Conservation (phyloP, 2,113 vertebrate species). For the Oncorhynchus gorbuscha region DNA sequence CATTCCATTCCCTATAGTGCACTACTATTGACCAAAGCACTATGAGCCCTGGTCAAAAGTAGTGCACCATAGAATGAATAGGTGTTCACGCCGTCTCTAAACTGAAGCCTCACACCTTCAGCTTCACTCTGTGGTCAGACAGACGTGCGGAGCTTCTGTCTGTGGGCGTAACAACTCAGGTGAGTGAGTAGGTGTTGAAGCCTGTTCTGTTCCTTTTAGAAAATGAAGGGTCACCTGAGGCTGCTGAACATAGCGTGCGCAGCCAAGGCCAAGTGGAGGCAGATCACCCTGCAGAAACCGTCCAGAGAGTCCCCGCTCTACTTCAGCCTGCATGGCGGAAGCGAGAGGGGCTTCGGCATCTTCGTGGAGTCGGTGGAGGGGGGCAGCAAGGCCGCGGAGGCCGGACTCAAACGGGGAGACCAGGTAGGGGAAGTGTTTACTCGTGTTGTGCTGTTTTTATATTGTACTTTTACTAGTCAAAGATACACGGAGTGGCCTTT, state of each 20-base stretch:
- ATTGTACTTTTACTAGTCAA: too few species aligned
- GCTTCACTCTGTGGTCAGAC: too few species aligned
- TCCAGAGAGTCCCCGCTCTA: conserved; percentile 86
- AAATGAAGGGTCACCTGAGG: conserved; percentile 96
- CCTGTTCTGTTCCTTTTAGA: conserved; percentile 64
- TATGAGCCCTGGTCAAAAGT: too few species aligned
- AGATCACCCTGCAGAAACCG: conserved; percentile 88
- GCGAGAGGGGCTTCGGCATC: conserved; percentile 90
- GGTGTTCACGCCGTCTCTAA: too few species aligned
- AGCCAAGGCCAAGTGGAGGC: conserved; percentile 94
- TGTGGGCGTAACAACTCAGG: too few species aligned
- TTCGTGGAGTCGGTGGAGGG: conserved; percentile 88
- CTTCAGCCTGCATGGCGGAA: conserved; percentile 90
- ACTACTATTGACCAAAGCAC: too few species aligned
- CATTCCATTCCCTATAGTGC: too few species aligned
- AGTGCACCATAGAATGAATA: too few species aligned
- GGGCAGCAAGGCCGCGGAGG: conserved; percentile 88
- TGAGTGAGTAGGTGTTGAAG: conserved; percentile 1
- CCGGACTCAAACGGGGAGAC: conserved; percentile 93
- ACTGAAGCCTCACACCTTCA: too few species aligned
- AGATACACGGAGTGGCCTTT: too few species aligned
- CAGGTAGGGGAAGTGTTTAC: conserved; percentile 72
- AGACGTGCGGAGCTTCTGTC: too few species aligned
- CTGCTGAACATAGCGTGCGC: conserved; percentile 95
- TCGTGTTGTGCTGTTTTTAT: neutral